Percentiles rank a stretch among this genome's conserved stretches.
Conservation (phyloP, 2,888 invertebrate species). For the Acleris literana region DNA sequence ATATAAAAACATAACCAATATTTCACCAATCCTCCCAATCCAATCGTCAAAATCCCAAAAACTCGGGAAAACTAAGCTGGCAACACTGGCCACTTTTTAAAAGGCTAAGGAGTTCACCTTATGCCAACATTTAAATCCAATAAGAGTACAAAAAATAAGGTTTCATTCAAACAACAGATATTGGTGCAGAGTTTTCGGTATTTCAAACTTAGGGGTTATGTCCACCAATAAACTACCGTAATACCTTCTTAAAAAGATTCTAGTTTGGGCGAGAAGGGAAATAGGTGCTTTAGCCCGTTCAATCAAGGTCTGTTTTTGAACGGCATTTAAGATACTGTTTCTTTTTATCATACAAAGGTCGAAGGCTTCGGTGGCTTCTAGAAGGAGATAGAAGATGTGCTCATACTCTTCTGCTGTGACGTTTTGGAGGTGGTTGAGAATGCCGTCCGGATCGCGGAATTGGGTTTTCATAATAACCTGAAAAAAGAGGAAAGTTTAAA, state of each 20-base stretch:
- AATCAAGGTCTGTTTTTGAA: constrained; percentile 86
- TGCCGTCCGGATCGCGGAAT: constrained; percentile 92
- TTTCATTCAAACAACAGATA: constrained; percentile 88
- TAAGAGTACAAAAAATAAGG: constrained; percentile 53
- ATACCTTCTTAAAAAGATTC: constrained; percentile 83
- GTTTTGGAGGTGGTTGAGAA: constrained; percentile 90
- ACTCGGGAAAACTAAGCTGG: constrained; percentile 39
- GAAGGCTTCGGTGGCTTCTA: constrained; percentile 90
- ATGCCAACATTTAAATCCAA: constrained; percentile 48
- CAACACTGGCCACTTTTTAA: constrained; percentile 46
- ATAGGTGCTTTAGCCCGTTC: constrained; percentile 87
- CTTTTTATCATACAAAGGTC: constrained; percentile 91
- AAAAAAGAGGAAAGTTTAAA: background rate
- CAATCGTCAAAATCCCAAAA: constrained; percentile 40
- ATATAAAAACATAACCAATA: constrained; percentile 28
- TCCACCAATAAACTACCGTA: constrained; percentile 84
- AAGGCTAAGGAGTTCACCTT: constrained; percentile 44
- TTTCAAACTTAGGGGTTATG: constrained; percentile 82
- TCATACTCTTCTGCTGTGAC: constrained; percentile 74
- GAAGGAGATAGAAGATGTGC: constrained; percentile 85
- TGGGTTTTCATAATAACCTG: constrained; percentile 92
- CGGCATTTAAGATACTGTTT: constrained; percentile 85
- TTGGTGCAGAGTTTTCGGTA: constrained; percentile 86
- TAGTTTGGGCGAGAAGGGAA: constrained; percentile 85
- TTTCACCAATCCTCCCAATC: constrained; percentile 22